Evolutionary conservation across 2,797 vertebrate species (phyloP), one percentile per base, ranked within the genome.

Genomic region (Acrocephalus scirpaceus): DNA sequence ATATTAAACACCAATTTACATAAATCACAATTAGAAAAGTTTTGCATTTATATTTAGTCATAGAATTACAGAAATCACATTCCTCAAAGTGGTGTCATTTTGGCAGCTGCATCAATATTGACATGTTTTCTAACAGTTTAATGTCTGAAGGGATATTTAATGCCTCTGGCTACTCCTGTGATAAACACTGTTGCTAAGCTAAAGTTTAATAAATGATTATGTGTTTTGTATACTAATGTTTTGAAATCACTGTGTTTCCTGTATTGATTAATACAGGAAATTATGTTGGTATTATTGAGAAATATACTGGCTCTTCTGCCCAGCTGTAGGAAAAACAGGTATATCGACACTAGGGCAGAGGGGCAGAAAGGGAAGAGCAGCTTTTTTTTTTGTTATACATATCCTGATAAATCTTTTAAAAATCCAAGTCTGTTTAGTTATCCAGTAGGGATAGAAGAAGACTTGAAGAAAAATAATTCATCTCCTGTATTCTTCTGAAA

Each of bases 61-160:
- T 53, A 84, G 73, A 89, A 89, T 79, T 62, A 44, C 69, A 91
- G 57, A 88, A 81, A 76, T 81, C 54, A 23, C 44, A 42, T 77
- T 92, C 14, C 22, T 95, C 77, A 85, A 15, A 93, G 42, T 36
- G 25, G 44, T 93, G 34, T 38, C 8, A 7, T 83, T 94, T 93
- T 96, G 78, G 62, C 76, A 88, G 82, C 93, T 90, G 56, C 58
- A 38, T 88, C 78, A 93, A 45, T 88, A 84, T 71, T 92, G 86
- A 71, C 29, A 30, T 77, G 26, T 94, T 91, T 92, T 86, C 92
- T 94, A 77, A 69, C 53, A 62, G 50, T 69, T 93, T 23, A 82
- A 27, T 74, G 50, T 92, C 69, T 83, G 71, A 92, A 84, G 61
- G 71, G n/a, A 45, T 95, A 50, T 77, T 94, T 82, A 80, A 72